Base-by-base conservation (phyloP, 2,113 vertebrate genomes). In the Pomatostomus ruficeps region DNA sequence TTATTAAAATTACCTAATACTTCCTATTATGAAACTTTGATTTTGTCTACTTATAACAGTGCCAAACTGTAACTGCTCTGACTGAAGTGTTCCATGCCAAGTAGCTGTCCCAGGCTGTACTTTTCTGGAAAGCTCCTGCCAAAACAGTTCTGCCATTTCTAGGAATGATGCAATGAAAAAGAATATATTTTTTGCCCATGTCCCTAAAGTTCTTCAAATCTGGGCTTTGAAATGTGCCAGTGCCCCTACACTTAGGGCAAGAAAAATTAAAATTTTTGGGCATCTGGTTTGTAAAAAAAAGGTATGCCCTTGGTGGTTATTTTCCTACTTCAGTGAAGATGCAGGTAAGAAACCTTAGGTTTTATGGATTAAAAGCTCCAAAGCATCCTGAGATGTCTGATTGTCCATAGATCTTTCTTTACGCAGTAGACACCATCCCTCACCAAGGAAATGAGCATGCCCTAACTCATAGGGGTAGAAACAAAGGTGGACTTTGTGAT, bases 11-110 rank as follows among this genome's bases (percentile, higher is more conserved):
- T 95, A 93, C 89, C 84, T 95, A 96, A 94, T 95, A 74, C 84
- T 96, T 97, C 93, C 96, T 95, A 94, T 95, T 96, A 96, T 89
- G 84, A 94, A 96, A 89, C 89, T 33, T 91, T 93, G 84, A 95
- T 92, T 92, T 94, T 38, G 10, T 91, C 88, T 76, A 17, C 78
- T 85, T 91, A 58, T 16, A 83, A 24, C 49, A 73, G 38, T 96
- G 89, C 94, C 91, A 96, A 95, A 95, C 74, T 95, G 81, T 94
- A 89, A 93, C 84, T 91, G 29, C 74, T 91, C 92, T 91, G 81
- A 87, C 74, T 93, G 58, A 89, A 91, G 62, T 89, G 91, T 91
- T 96, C 72, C 54, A 76, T 71, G 94, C 94, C 93, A 96, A 94
- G 74, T 95, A 87, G 54, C 81, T 95, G 91, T 95, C 74, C 75